Percentiles rank a stretch among this genome's conserved stretches.
These are phyloP conservation scores for Amblyjoppa proteus DNA, from an alignment of 2,888 invertebrate species.

Conservation along the genomic window DNA sequence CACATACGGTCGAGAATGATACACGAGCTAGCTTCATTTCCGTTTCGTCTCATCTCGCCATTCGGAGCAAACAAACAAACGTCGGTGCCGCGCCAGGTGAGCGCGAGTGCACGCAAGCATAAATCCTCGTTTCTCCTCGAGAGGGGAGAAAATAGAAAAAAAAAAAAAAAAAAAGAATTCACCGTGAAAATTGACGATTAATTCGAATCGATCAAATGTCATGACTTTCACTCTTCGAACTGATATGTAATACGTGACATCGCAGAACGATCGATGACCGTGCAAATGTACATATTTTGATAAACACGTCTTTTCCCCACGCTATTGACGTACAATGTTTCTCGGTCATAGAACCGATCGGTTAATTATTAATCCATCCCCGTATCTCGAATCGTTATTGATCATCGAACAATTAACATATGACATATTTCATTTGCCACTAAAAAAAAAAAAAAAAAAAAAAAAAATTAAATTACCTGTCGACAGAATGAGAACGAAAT, in stretches of 20 bases:
- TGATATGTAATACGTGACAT: not conserved
- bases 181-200: not conserved
- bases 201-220: not conserved
- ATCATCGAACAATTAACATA: not conserved
- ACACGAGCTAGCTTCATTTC: constrained; percentile 7
- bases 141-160: not conserved
- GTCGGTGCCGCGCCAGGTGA: constrained; percentile 1
- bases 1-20: not conserved
- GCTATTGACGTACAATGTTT: not conserved
- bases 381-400: not conserved
- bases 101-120: constrained; percentile 26
- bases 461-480: not conserved
- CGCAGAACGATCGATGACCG: not conserved
- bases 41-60: constrained; percentile 19
- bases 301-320: not conserved
- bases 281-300: not conserved
- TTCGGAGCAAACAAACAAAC: constrained; percentile 7
- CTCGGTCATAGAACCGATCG: not conserved
- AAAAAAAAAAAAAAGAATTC: not conserved
- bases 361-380: not conserved
- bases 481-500: not conserved
- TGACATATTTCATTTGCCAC: not conserved
- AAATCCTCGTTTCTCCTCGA: constrained; percentile 26
- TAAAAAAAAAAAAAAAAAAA: too few relatives aligned
- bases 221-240: not conserved